phyloP scores from a whole-genome alignment of 2,888 invertebrate genomes.

The Orthosia cruda region DNA sequence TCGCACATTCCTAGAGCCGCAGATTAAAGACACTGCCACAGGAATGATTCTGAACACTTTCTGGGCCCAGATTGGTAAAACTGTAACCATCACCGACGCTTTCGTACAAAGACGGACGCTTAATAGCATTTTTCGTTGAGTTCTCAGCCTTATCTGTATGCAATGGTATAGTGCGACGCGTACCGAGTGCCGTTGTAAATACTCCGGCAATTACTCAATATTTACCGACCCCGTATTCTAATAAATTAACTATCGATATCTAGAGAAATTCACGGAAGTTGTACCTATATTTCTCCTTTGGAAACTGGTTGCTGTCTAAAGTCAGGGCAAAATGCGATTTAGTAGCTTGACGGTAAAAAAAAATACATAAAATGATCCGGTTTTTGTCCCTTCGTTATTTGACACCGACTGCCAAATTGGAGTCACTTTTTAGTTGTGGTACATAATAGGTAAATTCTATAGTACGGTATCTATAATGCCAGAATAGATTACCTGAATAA shows the following conservation, averaged over 20 bases:
- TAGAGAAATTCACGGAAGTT: slow-evolving; percentile 27
- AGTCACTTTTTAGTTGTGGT: too few relatives aligned
- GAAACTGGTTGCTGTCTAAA: not conserved
- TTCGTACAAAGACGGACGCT: not conserved
- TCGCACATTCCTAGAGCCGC: too few relatives aligned
- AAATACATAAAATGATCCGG: too few relatives aligned
- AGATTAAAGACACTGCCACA: too few relatives aligned
- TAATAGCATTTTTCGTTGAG: slow-evolving; percentile 15
- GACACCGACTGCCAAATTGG: too few relatives aligned
- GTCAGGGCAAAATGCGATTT: not conserved
- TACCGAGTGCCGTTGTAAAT: slow-evolving; percentile 31
- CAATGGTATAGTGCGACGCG: slow-evolving; percentile 24
- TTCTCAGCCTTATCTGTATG: slow-evolving; percentile 7
- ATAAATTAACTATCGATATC: slow-evolving; percentile 37
- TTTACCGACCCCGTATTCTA: slow-evolving; percentile 23
- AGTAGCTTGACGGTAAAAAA: not conserved
- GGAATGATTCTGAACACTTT: not conserved
- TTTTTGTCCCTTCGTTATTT: too few relatives aligned
- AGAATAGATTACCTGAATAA: too few relatives aligned
- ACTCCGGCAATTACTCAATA: slow-evolving; percentile 45
- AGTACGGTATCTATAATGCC: too few relatives aligned
- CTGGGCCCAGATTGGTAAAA: not conserved
- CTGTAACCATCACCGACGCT: not conserved
- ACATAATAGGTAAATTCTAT: too few relatives aligned
- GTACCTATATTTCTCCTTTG: slow-evolving; percentile 10